A percentile compares a stretch with the other conserved stretches of the same genome.
Evolutionary conservation across 2,888 invertebrate species (phyloP).

Genomic region (Thereva nobilitata): DNA sequence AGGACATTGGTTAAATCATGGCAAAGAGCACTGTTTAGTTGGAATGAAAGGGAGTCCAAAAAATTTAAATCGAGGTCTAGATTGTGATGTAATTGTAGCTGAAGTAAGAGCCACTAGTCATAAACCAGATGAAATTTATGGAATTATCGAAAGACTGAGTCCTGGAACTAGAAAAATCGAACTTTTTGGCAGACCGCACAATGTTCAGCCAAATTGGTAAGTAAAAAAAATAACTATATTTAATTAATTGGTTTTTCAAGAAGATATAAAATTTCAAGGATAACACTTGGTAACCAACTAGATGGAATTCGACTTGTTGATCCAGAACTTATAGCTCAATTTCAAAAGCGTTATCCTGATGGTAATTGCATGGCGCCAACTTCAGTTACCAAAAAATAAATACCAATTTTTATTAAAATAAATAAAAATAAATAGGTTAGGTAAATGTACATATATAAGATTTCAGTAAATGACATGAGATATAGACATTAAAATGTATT

Average conservation of each 20-base stretch:
- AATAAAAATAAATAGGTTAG: not conserved
- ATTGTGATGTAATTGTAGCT: conserved; percentile 97
- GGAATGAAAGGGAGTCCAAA: conserved; percentile 96
- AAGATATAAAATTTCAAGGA: conserved; percentile 59
- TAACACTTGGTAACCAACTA: conserved; percentile 95
- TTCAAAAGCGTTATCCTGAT: conserved; percentile 91
- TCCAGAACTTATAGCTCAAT: conserved; percentile 85
- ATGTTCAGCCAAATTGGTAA: conserved; percentile 96
- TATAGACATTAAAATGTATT: too few species aligned
- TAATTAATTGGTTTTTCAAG: not conserved
- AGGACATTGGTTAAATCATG: conserved; percentile 98
- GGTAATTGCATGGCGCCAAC: conserved; percentile 64
- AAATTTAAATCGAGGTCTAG: conserved; percentile 87
- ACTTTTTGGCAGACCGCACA: conserved; percentile 94
- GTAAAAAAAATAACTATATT: conserved; percentile 38
- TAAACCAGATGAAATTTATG: conserved; percentile 98
- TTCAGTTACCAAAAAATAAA: conserved; percentile 43
- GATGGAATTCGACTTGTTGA: conserved; percentile 93
- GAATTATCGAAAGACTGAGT: conserved; percentile 93
- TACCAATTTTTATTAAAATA: not conserved
- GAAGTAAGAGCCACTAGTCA: conserved; percentile 97
- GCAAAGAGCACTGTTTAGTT: conserved; percentile 95
- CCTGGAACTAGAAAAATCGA: conserved; percentile 98
- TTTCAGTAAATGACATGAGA: too few species aligned
- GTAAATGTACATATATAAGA: too few species aligned